Evolutionary conservation across 2,888 invertebrate species (phyloP).

Genomic region (Tetramorium bicarinatum): DNA sequence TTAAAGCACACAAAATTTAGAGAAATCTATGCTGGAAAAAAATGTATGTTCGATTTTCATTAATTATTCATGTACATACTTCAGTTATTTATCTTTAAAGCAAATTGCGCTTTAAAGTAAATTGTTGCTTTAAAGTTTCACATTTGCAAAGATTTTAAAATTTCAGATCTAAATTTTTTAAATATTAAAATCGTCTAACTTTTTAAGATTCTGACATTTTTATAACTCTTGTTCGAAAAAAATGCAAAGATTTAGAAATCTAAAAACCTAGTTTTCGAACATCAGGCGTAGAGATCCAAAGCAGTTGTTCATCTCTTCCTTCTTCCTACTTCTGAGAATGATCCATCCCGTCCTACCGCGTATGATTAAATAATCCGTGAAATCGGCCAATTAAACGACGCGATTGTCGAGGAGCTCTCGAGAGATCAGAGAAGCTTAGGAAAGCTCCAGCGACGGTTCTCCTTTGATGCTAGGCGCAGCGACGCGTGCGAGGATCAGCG

Average conservation of each 20-base stretch:
- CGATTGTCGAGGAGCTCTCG: constrained; percentile 56
- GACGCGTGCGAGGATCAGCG: constrained; percentile 71
- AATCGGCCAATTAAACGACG: constrained; percentile 78
- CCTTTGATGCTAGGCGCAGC: constrained; percentile 70
- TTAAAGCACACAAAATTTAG: background rate
- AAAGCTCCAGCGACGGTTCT: constrained; percentile 51
- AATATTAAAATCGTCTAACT: background rate
- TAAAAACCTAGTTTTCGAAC: constrained; percentile 2
- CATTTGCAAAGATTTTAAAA: background rate
- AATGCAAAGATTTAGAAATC: background rate
- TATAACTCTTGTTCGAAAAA: background rate
- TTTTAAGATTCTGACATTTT: background rate
- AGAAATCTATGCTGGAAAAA: background rate
- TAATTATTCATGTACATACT: background rate
- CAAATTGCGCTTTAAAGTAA: background rate
- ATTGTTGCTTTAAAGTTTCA: background rate
- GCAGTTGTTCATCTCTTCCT: constrained; percentile 15
- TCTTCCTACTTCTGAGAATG: background rate
- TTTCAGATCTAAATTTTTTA: background rate
- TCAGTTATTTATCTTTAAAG: background rate
- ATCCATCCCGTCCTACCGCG: background rate
- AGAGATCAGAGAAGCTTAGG: constrained; percentile 49
- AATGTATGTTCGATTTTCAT: background rate
- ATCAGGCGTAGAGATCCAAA: background rate
- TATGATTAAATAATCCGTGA: constrained; percentile 75